Evolutionary conservation across 2,113 vertebrate species (phyloP).

Genomic region (Bambusicola thoracicus): DNA sequence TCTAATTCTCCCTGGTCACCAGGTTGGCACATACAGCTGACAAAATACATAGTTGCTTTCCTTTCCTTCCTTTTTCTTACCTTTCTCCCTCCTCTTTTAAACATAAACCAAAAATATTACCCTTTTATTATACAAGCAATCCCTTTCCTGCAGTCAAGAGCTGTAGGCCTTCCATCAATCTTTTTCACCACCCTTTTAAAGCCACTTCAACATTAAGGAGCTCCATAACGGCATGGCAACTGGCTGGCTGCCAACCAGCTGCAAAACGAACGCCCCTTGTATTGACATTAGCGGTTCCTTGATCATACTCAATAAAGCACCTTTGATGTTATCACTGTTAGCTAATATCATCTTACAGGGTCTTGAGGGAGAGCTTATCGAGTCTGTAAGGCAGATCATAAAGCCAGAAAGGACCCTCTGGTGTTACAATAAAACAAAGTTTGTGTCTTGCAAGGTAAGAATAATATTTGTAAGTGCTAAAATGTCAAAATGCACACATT

Average conservation of each 20-base stretch:
- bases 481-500: neutral
- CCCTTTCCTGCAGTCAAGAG: neutral
- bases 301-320: slow-evolving; percentile 48
- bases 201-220: slow-evolving; percentile 23
- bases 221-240: neutral
- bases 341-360: slow-evolving; percentile 22
- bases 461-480: neutral
- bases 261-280: slow-evolving; percentile 11
- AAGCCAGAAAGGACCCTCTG: neutral
- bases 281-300: slow-evolving; percentile 51
- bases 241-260: slow-evolving; percentile 59
- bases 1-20: neutral
- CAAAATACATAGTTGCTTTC: neutral
- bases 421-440: neutral
- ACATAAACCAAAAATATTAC: neutral
- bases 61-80: neutral
- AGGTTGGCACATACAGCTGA: neutral
- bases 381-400: neutral
- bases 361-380: slow-evolving; percentile 13
- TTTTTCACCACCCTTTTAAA: slow-evolving; percentile 40
- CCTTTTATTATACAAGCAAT: neutral
- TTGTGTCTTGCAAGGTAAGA: neutral
- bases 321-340: slow-evolving; percentile 53
- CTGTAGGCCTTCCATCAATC: slow-evolving; percentile 16
- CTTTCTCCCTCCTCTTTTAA: neutral